Conservation (phyloP, 2,888 invertebrate species). For the Caenorhabditis angaria region DNA sequence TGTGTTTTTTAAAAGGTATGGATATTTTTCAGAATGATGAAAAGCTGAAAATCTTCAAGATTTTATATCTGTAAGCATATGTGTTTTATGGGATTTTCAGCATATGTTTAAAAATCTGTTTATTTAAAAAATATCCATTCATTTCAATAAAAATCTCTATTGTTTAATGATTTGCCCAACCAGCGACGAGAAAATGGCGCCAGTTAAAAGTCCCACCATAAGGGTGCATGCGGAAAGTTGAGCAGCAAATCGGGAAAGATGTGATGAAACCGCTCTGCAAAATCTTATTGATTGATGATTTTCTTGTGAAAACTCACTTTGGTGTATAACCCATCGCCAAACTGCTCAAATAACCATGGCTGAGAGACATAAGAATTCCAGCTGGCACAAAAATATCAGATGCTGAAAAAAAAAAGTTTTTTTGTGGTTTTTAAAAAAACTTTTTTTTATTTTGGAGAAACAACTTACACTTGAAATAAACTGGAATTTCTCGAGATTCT, state of each 20-base stretch:
- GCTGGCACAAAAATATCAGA: conserved; percentile 74
- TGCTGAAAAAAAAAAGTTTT: conserved; percentile 15
- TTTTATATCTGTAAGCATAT: too few relatives aligned
- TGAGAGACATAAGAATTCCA: conserved; percentile 82
- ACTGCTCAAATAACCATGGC: conserved; percentile 91
- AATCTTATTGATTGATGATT: neutral
- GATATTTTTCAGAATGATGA: too few relatives aligned
- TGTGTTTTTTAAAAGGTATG: too few relatives aligned
- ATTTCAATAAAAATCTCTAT: neutral
- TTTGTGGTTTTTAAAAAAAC: neutral
- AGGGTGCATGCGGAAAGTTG: conserved; percentile 55
- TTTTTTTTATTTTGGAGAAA: neutral
- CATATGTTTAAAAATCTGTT: too few relatives aligned
- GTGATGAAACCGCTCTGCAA: conserved; percentile 44
- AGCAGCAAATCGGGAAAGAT: conserved; percentile 50
- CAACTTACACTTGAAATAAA: conserved; percentile 76
- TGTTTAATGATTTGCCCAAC: conserved; percentile 22
- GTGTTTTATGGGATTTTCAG: too few relatives aligned
- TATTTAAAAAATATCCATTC: neutral
- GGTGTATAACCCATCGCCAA: conserved; percentile 91
- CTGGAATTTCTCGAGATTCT: conserved; percentile 78
- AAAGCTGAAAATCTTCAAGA: too few relatives aligned
- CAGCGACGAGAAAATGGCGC: conserved; percentile 28
- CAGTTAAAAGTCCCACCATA: conserved; percentile 48
- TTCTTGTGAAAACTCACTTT: conserved; percentile 71